These are phyloP conservation scores for Pluvialis apricaria DNA, from an alignment of 2,113 vertebrate species.

Conservation along the genomic window DNA sequence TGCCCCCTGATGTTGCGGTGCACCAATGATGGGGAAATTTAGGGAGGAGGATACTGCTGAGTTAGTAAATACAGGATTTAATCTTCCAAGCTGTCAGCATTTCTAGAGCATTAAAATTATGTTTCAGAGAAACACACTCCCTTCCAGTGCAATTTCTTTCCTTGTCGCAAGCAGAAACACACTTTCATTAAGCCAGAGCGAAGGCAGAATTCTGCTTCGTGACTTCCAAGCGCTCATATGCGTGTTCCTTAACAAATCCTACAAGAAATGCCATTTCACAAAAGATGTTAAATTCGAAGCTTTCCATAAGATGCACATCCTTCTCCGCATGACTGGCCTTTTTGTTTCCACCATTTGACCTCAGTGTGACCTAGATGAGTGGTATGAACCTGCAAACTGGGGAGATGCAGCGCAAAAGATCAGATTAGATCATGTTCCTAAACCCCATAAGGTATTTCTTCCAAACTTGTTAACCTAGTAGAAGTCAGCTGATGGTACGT, in stretches of 20 bases:
- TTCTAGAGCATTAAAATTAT: constrained; percentile 3
- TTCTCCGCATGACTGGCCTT: neutral
- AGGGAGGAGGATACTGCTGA: neutral
- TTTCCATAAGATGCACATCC: neutral
- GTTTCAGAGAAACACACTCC: constrained; percentile 28
- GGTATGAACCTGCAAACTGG: neutral
- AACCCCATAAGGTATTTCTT: neutral
- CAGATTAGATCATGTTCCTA: neutral
- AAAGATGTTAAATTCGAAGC: neutral
- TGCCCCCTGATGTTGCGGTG: neutral
- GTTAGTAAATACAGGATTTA: constrained; percentile 15
- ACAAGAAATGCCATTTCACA: neutral
- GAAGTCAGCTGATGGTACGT: neutral
- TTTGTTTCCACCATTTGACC: neutral
- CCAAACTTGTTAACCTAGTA: neutral
- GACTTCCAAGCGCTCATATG: neutral
- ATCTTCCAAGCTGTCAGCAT: constrained; percentile 6
- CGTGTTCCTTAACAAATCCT: neutral
- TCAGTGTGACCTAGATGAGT: neutral
- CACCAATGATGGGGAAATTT: neutral
- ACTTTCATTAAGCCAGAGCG: neutral
- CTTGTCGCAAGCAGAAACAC: neutral
- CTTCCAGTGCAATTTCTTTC: neutral
- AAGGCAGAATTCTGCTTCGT: neutral
- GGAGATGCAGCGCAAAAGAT: neutral